Conservation (phyloP, 37 sponge, comb jelly and placozoan species). For the Beroe forskalii region DNA sequence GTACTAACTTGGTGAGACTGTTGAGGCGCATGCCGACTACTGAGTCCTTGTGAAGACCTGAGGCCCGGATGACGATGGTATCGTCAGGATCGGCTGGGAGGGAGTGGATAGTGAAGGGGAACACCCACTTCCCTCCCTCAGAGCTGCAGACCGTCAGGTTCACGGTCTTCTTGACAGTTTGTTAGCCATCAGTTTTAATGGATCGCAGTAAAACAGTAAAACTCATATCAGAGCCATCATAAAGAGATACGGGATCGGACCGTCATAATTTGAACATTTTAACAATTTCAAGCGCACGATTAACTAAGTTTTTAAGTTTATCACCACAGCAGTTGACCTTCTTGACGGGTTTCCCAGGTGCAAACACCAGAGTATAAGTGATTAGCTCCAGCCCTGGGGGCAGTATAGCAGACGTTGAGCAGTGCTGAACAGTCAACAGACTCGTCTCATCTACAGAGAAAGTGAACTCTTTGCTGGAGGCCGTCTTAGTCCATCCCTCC, state of each 20-base stretch:
- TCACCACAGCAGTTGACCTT: too few relatives aligned
- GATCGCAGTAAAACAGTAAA: too few relatives aligned
- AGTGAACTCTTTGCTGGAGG: constrained; percentile 10
- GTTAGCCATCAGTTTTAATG: too few relatives aligned
- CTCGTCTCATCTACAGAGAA: constrained; percentile 29
- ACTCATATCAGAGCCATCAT: too few relatives aligned
- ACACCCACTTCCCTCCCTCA: constrained; percentile 75
- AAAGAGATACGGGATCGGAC: too few relatives aligned
- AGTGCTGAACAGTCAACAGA: constrained; percentile 33
- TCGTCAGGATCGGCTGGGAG: constrained; percentile 75
- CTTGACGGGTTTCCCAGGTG: constrained; percentile 79
- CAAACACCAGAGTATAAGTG: constrained; percentile 72
- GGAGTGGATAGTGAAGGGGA: constrained; percentile 72
- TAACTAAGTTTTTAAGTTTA: too few relatives aligned
- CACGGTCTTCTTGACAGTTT: constrained; percentile 69
- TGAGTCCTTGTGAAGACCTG: constrained; percentile 72
- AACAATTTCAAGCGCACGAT: too few relatives aligned
- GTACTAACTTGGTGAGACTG: constrained; percentile 64
- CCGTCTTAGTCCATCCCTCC: background rate
- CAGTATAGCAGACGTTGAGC: constrained; percentile 14
- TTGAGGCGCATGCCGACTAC: constrained; percentile 73
- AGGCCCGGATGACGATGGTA: constrained; percentile 71
- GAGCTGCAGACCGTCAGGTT: constrained; percentile 69
- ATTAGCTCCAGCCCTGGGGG: constrained; percentile 59
- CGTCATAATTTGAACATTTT: too few relatives aligned